Conservation (phyloP, 1,140 invertebrate species). For the Drosophila parvula region DNA sequence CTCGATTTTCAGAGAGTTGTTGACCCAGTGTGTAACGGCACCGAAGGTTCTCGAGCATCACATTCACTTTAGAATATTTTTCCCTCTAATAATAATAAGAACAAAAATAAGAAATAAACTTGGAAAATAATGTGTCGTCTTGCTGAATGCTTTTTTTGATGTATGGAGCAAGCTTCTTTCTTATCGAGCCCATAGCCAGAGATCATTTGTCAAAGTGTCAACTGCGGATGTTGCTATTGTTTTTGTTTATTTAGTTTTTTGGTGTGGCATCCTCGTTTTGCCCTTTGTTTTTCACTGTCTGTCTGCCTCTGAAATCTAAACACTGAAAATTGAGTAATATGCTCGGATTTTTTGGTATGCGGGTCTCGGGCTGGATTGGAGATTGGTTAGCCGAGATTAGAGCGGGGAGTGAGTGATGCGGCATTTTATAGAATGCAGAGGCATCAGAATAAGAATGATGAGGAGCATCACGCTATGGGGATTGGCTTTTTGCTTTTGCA, state of each 20-base stretch:
- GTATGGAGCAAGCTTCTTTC: slow-evolving; percentile 46
- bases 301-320: slow-evolving; percentile 59
- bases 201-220: slow-evolving; percentile 78
- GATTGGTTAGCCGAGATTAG: slow-evolving; percentile 72
- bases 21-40: slow-evolving; percentile 61
- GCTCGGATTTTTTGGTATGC: slow-evolving; percentile 44
- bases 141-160: slow-evolving; percentile 49
- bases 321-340: slow-evolving; percentile 78
- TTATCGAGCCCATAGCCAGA: slow-evolving; percentile 55
- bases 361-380: slow-evolving; percentile 24
- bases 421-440: slow-evolving; percentile 43
- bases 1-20: slow-evolving; percentile 58
- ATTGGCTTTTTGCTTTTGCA: slow-evolving; percentile 39
- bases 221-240: slow-evolving; percentile 32
- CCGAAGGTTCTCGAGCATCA: slow-evolving; percentile 41
- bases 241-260: slow-evolving; percentile 50
- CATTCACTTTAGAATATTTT: slow-evolving; percentile 24
- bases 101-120: slow-evolving; percentile 15
- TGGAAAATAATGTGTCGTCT: slow-evolving; percentile 45
- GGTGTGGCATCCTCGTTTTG: slow-evolving; percentile 66
- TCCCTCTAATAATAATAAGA: slow-evolving; percentile 10
- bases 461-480: slow-evolving; percentile 31
- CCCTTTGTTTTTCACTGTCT: slow-evolving; percentile 32
- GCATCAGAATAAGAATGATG: slow-evolving; percentile 39
- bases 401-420: slow-evolving; percentile 58